Percentiles rank a stretch among this genome's conserved stretches.
phyloP scores from a whole-genome alignment of 1,140 invertebrate species.

The Meloidogyne hapla region DNA sequence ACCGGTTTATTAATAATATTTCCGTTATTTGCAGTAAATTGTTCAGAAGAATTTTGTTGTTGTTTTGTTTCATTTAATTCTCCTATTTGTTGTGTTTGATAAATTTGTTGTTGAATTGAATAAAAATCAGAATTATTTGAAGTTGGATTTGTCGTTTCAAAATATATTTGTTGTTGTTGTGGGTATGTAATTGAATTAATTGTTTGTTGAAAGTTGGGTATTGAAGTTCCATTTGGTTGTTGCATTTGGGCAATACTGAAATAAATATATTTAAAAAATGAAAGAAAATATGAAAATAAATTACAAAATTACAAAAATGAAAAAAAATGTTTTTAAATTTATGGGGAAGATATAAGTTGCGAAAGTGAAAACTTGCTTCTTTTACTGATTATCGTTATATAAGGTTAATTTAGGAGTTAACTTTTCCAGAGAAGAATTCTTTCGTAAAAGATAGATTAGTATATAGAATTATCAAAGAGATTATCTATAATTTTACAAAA shows the following conservation, averaged over 20 bases:
- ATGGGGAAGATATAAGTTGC: too few relatives aligned
- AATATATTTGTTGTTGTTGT: neutral
- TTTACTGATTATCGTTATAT: too few relatives aligned
- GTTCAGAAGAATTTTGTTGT: neutral
- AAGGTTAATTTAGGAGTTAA: too few relatives aligned
- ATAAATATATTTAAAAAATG: too few relatives aligned
- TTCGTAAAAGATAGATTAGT: too few relatives aligned
- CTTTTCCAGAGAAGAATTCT: too few relatives aligned
- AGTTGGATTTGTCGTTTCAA: neutral
- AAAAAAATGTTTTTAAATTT: too few relatives aligned
- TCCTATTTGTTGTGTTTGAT: neutral
- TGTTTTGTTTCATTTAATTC: neutral
- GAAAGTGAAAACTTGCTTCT: too few relatives aligned
- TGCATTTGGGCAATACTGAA: neutral
- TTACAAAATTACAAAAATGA: too few relatives aligned
- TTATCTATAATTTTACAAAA: too few relatives aligned
- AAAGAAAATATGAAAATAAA: neutral
- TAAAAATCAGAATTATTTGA: neutral
- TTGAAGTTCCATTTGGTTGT: neutral
- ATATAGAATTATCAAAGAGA: too few relatives aligned
- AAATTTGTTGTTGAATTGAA: neutral
- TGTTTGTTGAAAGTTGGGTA: constrained; percentile 6
- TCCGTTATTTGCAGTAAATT: neutral
- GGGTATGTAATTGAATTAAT: neutral
- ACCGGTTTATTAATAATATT: too few relatives aligned